A percentile compares a stretch with the other conserved stretches of the same genome.
Conservation (phyloP, 2,797 vertebrate species). For the Parauchenoglanis punctatus region DNA sequence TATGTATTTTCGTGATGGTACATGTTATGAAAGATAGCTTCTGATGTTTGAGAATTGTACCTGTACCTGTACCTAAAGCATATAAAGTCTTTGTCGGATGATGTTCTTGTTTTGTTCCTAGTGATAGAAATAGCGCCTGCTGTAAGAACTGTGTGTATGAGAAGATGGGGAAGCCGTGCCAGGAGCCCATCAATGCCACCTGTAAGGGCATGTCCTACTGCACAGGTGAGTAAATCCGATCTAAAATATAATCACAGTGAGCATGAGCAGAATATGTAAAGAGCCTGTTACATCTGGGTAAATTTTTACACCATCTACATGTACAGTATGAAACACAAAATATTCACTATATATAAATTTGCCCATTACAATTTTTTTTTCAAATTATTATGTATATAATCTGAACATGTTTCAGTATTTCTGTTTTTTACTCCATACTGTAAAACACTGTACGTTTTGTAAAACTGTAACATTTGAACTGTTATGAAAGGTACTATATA, state of each 20-base stretch:
- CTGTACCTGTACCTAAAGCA: too few species aligned
- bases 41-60: background rate
- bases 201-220: conserved; percentile 93
- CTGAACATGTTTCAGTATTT: background rate
- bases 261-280: background rate
- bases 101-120: conserved; percentile 55
- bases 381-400: background rate
- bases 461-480: background rate
- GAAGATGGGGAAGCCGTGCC: conserved; percentile 85
- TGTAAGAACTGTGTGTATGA: conserved; percentile 89
- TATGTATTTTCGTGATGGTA: background rate
- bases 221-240: conserved; percentile 79
- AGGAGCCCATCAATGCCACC: conserved; percentile 92
- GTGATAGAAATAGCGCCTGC: conserved; percentile 95
- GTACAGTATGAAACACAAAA: background rate
- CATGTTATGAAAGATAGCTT: background rate
- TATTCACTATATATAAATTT: background rate
- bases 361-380: background rate
- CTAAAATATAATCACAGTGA: background rate
- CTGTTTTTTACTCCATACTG: background rate
- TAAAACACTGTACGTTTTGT: background rate
- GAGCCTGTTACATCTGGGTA: background rate
- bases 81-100: background rate
- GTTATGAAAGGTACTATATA: background rate
- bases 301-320: background rate